A percentile compares a stretch with the other conserved stretches of the same genome.
Conservation (phyloP, 2,797 vertebrate species). For the Coccyzus lansbergi region DNA sequence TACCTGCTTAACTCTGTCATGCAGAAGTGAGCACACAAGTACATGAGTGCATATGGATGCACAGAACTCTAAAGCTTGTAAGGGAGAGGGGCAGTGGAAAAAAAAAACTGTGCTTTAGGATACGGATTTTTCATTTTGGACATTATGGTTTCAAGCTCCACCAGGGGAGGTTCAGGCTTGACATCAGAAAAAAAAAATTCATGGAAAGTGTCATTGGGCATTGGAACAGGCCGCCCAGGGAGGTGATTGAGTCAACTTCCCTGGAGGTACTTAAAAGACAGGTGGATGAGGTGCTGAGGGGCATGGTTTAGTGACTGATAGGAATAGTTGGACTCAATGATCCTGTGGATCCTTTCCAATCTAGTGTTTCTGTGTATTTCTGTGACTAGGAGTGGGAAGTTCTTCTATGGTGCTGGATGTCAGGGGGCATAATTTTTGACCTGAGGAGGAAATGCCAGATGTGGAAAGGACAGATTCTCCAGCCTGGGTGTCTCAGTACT, state of each 20-base stretch:
- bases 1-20: not conserved
- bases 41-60: not conserved
- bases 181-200: too few relatives aligned
- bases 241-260: too few relatives aligned
- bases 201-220: too few relatives aligned
- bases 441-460: not conserved
- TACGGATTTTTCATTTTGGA: not conserved
- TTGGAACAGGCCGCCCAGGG: too few relatives aligned
- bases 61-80: not conserved
- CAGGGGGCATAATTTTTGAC: not conserved
- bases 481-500: not conserved
- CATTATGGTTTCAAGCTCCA: too few relatives aligned
- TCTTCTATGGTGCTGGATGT: not conserved
- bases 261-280: too few relatives aligned
- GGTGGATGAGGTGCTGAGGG: too few relatives aligned
- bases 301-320: too few relatives aligned
- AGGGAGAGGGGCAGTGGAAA: not conserved
- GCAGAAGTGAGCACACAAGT: fast-evolving
- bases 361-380: not conserved
- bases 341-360: too few relatives aligned
- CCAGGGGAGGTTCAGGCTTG: too few relatives aligned
- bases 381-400: not conserved
- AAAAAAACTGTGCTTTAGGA: not conserved
- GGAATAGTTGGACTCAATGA: too few relatives aligned
- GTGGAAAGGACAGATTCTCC: not conserved